These are phyloP conservation scores for Propithecus deckenii DNA, from an alignment of 2,797 vertebrate genomes.

Conservation along the genomic window DNA sequence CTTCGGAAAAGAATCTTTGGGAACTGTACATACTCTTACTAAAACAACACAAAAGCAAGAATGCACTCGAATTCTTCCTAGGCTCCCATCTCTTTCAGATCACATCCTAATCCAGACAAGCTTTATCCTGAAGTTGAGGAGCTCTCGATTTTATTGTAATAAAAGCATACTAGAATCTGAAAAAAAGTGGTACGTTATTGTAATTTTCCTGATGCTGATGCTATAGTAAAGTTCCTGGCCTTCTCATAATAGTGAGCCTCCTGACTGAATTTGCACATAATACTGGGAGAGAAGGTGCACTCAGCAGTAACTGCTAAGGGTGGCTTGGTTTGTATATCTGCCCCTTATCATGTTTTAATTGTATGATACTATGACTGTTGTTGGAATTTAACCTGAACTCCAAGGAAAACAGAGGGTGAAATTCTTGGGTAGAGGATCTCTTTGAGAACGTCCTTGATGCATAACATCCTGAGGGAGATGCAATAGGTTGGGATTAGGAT, in stretches of 20 bases:
- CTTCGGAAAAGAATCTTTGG: not conserved
- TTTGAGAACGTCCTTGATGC: not conserved
- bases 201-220: not conserved
- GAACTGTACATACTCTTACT: too few species aligned
- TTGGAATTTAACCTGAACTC: not conserved
- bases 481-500: not conserved
- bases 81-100: not conserved
- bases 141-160: not conserved
- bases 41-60: not conserved
- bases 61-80: not conserved
- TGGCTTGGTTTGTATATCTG: not conserved
- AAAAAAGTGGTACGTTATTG: not conserved
- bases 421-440: not conserved
- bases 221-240: not conserved
- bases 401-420: not conserved
- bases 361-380: not conserved
- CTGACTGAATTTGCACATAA: not conserved
- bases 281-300: not conserved
- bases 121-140: not conserved
- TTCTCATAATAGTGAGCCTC: not conserved
- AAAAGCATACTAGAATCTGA: not conserved
- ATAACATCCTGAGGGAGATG: not conserved
- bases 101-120: not conserved
- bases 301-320: not conserved
- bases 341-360: not conserved